Evolutionary conservation across 2,888 invertebrate species (phyloP).

Genomic region (Cerastis leucographa): DNA sequence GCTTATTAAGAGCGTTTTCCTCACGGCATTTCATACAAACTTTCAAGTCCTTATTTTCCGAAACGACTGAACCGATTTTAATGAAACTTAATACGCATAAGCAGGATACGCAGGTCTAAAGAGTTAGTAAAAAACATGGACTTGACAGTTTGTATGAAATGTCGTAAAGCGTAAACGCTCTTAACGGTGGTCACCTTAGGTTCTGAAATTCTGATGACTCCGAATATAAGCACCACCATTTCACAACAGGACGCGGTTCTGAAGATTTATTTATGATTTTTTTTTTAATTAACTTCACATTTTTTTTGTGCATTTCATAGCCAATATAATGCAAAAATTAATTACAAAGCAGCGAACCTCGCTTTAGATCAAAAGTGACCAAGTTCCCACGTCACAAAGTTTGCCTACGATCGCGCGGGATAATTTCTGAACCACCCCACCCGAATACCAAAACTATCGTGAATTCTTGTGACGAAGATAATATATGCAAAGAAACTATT

Average conservation of each 20-base stretch:
- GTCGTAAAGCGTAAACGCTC: too few relatives aligned
- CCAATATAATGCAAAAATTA: neutral
- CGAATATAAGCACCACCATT: neutral
- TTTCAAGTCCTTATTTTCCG: too few relatives aligned
- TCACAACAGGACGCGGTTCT: neutral
- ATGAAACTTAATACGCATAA: too few relatives aligned
- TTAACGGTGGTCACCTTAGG: neutral
- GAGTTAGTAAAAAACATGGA: too few relatives aligned
- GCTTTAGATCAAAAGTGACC: neutral
- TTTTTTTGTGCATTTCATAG: neutral
- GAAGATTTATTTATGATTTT: neutral
- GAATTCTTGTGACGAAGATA: slow-evolving; percentile 31
- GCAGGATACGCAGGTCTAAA: too few relatives aligned
- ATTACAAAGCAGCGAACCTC: neutral
- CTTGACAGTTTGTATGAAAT: too few relatives aligned
- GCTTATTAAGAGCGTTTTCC: too few relatives aligned
- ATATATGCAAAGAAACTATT: slow-evolving; percentile 63
- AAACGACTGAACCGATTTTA: too few relatives aligned
- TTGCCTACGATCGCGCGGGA: neutral
- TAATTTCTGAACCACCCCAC: neutral
- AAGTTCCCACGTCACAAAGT: neutral
- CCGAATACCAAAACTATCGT: slow-evolving; percentile 36
- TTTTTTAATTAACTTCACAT: neutral
- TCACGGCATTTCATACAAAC: too few relatives aligned
- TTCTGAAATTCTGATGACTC: neutral